Evolutionary conservation across 2,888 invertebrate genomes (phyloP).

Genomic region (Himalopsyche tibetana): DNA sequence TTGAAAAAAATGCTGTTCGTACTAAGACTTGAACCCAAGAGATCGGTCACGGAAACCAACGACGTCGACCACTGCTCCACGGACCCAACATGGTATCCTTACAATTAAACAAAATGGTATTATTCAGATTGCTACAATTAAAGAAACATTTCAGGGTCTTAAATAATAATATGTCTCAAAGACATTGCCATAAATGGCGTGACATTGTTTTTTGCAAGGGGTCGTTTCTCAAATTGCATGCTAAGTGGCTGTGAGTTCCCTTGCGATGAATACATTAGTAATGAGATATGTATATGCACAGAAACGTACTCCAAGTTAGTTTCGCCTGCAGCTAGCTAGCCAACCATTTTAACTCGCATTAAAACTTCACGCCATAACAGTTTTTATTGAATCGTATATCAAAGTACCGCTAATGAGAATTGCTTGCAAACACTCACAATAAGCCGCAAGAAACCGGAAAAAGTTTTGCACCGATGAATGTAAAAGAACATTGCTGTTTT

Average conservation of each 20-base stretch:
- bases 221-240: constrained; percentile 10
- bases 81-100: too few relatives aligned
- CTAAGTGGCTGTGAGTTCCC: background rate
- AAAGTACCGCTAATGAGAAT: constrained; percentile 13
- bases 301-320: background rate
- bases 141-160: background rate
- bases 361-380: constrained; percentile 1
- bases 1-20: too few relatives aligned
- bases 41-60: too few relatives aligned
- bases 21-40: too few relatives aligned
- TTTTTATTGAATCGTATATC: constrained; percentile 30
- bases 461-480: background rate
- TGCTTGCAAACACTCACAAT: background rate
- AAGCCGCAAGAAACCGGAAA: background rate
- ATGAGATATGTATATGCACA: background rate
- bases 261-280: constrained; percentile 1
- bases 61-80: too few relatives aligned
- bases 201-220: background rate
- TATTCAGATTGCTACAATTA: too few relatives aligned
- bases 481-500: background rate
- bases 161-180: background rate
- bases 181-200: background rate
- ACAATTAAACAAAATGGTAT: too few relatives aligned
- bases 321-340: background rate
- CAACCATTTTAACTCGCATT: constrained; percentile 12